phyloP scores from a whole-genome alignment of 2,888 invertebrate genomes.

The Noctua janthina region DNA sequence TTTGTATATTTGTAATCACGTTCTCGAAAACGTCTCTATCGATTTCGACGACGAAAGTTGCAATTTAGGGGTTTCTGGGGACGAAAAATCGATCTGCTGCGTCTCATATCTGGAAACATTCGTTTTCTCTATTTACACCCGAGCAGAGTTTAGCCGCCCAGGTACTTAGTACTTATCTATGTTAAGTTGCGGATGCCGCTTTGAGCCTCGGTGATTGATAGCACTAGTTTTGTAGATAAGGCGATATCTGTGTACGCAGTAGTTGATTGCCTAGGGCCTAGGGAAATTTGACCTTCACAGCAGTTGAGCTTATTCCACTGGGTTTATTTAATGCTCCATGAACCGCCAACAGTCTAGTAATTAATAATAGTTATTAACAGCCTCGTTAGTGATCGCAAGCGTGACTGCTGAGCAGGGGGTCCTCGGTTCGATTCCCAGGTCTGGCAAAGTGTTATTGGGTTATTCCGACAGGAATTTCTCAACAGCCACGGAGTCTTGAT shows the following conservation, averaged over 20 bases:
- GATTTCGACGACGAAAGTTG: neutral
- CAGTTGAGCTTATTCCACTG: neutral
- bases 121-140: neutral
- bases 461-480: no score
- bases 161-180: neutral
- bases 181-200: neutral
- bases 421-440: no score
- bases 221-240: conserved; percentile 11
- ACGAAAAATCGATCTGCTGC: neutral
- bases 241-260: conserved; percentile 2
- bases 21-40: neutral
- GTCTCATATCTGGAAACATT: neutral
- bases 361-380: no score
- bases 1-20: no score
- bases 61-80: neutral
- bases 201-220: conserved; percentile 6
- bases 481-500: no score
- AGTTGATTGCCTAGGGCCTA: neutral
- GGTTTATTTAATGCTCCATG: neutral
- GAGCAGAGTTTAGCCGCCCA: neutral
- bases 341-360: neutral
- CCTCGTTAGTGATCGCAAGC: no score
- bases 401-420: no score
- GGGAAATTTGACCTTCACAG: neutral
- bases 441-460: no score